A percentile compares a stretch with the other conserved stretches of the same genome.
Conservation (phyloP, 2,888 invertebrate species). For the Hemicrepidius hirtus region DNA sequence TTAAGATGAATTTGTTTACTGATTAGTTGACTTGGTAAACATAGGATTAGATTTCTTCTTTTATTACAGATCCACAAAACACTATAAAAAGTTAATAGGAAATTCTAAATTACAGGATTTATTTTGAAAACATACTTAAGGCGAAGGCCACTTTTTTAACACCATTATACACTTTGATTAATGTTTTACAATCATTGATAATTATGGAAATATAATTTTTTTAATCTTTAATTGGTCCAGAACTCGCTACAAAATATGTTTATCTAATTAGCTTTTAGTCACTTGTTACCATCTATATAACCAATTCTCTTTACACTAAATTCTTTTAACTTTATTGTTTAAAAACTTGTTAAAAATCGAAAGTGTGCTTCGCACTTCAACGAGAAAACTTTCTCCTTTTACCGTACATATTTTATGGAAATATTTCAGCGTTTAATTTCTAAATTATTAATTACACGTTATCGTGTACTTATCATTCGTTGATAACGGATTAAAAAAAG, state of each 20-base stretch:
- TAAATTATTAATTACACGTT: slow-evolving; percentile 10
- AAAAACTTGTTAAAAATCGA: slow-evolving; percentile 19
- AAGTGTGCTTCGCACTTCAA: slow-evolving; percentile 6
- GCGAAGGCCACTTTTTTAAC: slow-evolving; percentile 6
- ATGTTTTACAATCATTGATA: slow-evolving; percentile 2
- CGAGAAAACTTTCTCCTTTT: slow-evolving; percentile 22
- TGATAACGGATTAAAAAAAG: slow-evolving; percentile 6
- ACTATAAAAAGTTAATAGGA: neutral
- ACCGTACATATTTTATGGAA: neutral
- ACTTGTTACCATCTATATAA: neutral
- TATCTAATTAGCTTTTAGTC: neutral
- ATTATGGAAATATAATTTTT: neutral
- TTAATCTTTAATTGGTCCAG: neutral
- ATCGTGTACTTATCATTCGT: neutral
- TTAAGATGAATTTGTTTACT: neutral
- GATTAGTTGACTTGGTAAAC: neutral
- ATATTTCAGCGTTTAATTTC: slow-evolving; percentile 1
- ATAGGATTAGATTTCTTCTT: neutral
- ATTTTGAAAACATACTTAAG: slow-evolving; percentile 8
- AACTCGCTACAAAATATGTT: neutral
- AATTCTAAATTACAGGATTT: neutral
- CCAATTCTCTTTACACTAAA: no score
- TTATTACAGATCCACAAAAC: neutral
- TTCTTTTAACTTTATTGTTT: no score
- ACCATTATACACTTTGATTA: neutral